Percentiles rank a stretch among this genome's conserved stretches.
Conservation (phyloP, 2,888 invertebrate genomes). For the Apamea anceps region DNA sequence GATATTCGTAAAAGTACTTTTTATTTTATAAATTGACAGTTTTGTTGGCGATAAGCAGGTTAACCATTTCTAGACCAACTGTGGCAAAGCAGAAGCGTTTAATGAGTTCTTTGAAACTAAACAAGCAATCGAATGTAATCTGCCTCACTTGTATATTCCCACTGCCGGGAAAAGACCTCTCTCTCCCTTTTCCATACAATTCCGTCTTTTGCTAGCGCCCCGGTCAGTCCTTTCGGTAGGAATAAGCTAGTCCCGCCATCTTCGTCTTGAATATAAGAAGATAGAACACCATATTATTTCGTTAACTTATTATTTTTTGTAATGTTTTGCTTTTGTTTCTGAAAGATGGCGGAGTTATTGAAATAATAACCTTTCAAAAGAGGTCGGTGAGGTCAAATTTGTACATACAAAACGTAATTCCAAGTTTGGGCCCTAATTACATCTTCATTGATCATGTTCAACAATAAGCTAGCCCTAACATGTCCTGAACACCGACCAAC, state of each 20-base stretch:
- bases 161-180: no score
- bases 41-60: neutral
- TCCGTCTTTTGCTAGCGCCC: no score
- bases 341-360: neutral
- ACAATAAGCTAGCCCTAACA: neutral
- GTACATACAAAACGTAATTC: neutral
- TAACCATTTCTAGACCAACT: neutral
- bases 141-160: no score
- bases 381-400: neutral
- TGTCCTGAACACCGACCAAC: constrained; percentile 10
- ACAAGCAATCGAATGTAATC: no score
- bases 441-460: constrained; percentile 17
- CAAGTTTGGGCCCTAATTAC: neutral
- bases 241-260: no score
- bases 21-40: neutral
- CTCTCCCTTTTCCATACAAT: no score
- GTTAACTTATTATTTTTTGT: neutral
- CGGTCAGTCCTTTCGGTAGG: no score
- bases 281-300: neutral
- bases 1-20: neutral
- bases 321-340: neutral
- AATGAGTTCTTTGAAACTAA: neutral
- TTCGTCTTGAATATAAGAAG: neutral
- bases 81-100: neutral
- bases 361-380: neutral